phyloP scores from a whole-genome alignment of 2,113 vertebrate genomes.

The Ploceus nigricollis region DNA sequence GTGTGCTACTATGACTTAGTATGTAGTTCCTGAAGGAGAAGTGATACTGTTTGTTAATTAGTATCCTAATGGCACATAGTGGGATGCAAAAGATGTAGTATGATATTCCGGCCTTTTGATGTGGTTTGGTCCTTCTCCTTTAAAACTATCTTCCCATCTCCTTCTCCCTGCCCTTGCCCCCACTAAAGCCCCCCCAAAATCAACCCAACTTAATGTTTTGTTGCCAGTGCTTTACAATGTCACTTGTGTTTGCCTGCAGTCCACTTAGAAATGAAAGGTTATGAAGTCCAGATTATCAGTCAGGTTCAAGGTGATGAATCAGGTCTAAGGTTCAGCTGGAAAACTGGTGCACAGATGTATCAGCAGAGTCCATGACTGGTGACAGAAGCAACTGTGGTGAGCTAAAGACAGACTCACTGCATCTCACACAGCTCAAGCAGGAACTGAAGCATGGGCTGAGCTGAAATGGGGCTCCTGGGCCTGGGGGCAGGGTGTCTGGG shows the following conservation, averaged over 20 bases:
- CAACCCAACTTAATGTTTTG: background rate
- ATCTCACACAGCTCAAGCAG: background rate
- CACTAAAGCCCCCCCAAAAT: background rate
- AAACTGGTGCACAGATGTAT: background rate
- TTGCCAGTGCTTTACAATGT: background rate
- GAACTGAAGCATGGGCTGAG: background rate
- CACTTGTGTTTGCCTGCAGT: background rate
- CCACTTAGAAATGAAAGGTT: background rate
- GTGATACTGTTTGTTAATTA: background rate
- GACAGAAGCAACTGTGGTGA: background rate
- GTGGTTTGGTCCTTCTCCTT: background rate
- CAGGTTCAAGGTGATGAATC: background rate
- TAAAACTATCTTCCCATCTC: rapidly evolving
- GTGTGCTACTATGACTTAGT: background rate
- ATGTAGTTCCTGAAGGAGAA: background rate
- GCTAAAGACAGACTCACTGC: background rate
- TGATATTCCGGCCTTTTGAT: background rate
- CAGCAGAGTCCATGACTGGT: background rate
- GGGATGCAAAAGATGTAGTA: background rate
- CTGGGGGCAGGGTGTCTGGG: background rate
- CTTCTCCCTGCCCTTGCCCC: rapidly evolving
- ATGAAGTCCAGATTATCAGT: background rate
- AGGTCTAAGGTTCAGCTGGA: background rate
- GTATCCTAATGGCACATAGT: background rate
- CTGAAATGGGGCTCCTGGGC: background rate